Conservation (phyloP, 30 jellyfish, hydroid and myxozoan species). For the Aurelia coerulea region DNA sequence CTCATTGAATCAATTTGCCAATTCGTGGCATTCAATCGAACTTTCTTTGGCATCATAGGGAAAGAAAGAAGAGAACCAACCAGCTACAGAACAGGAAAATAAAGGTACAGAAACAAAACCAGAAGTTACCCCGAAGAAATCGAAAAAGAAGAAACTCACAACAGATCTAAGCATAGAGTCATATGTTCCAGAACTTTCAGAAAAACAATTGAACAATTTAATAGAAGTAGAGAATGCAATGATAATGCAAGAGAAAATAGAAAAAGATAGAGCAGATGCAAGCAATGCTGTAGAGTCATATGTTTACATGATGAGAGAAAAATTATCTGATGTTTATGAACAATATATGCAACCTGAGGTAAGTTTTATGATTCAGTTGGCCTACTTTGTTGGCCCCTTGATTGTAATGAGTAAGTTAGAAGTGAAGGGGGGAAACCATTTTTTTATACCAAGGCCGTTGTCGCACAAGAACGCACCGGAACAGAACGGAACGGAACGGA, state of each 20-base stretch:
- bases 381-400: not conserved
- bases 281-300: conserved; percentile 89
- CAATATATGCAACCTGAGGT: conserved; percentile 61
- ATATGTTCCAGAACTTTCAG: conserved; percentile 38
- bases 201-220: conserved; percentile 49
- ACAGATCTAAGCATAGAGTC: conserved; percentile 74
- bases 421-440: too few species aligned
- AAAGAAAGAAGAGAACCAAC: conserved; percentile 19
- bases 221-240: conserved; percentile 86
- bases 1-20: too few species aligned
- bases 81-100: conserved; percentile 16
- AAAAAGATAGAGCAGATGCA: conserved; percentile 96
- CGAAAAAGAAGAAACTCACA: conserved; percentile 75
- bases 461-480: too few species aligned
- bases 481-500: too few species aligned
- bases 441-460: too few species aligned
- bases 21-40: too few species aligned
- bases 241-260: conserved; percentile 77
- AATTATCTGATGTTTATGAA: conserved; percentile 49
- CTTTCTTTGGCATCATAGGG: not conserved
- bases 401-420: too few species aligned
- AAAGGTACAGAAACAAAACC: conserved; percentile 20
- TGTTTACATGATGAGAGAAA: conserved; percentile 84
- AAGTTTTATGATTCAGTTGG: not conserved
- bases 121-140: conserved; percentile 53